phyloP scores from a whole-genome alignment of 2,797 vertebrate species.

The Hoplostethus mediterraneus region DNA sequence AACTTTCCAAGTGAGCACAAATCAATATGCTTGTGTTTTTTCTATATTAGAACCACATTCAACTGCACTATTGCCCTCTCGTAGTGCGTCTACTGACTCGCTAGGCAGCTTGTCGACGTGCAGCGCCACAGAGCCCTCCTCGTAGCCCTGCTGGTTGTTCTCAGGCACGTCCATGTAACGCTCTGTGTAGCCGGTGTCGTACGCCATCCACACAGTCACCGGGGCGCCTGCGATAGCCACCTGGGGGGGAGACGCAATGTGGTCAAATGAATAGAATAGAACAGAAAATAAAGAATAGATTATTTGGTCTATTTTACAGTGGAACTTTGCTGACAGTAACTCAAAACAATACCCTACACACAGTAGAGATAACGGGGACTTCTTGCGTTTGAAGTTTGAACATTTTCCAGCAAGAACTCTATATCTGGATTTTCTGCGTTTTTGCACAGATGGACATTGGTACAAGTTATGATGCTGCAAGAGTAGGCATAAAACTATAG shows the following conservation, averaged over 20 bases:
- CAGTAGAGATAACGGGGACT: too few relatives aligned
- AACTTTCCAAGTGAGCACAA: background rate
- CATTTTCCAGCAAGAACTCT: too few relatives aligned
- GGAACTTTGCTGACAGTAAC: background rate
- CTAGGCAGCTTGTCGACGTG: slow-evolving; percentile 98
- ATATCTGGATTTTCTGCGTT: background rate
- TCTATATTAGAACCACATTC: background rate
- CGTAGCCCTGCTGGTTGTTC: slow-evolving; percentile 96
- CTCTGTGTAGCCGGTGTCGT: slow-evolving; percentile 97
- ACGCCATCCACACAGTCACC: slow-evolving; percentile 98
- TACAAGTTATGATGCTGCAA: background rate
- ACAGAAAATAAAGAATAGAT: slow-evolving; percentile 11
- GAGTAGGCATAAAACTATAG: background rate
- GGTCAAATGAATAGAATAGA: background rate
- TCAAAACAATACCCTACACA: too few relatives aligned
- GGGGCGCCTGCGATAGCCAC: slow-evolving; percentile 96
- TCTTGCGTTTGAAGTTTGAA: too few relatives aligned
- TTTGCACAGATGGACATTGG: background rate
- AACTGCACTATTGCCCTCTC: background rate
- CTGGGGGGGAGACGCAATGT: slow-evolving; percentile 74
- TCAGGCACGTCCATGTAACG: slow-evolving; percentile 98
- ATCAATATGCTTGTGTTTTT: background rate
- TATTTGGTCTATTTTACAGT: background rate
- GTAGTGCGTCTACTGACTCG: slow-evolving; percentile 87
- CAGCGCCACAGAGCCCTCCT: slow-evolving; percentile 95